A percentile compares a stretch with the other conserved stretches of the same genome.
These are phyloP conservation scores for Troglohyphantes excavatus DNA, from an alignment of 2,888 invertebrate genomes.

Conservation along the genomic window DNA sequence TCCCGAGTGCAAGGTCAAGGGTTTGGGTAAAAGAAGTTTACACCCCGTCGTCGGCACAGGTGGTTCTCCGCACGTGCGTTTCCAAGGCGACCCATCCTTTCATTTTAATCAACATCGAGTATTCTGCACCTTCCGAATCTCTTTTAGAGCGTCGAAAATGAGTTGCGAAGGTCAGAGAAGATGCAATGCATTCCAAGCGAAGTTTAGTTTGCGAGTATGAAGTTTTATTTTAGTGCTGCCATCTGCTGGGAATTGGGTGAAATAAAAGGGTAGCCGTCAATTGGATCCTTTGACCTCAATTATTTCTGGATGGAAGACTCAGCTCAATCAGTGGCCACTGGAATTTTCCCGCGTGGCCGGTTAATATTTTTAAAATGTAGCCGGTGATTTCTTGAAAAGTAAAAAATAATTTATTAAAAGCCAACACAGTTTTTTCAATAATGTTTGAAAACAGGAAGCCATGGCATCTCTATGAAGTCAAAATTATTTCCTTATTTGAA, in stretches of 20 bases:
- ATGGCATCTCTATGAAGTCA: too few species aligned
- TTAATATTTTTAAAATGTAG: too few species aligned
- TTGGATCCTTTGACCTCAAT: too few species aligned
- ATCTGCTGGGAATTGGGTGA: not conserved
- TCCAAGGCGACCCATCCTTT: constrained; percentile 32
- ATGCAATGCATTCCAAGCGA: not conserved
- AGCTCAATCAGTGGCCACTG: too few species aligned
- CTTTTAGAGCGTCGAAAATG: constrained; percentile 66
- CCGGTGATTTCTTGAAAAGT: too few species aligned
- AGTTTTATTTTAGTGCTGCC: constrained; percentile 30
- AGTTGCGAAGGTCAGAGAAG: constrained; percentile 50
- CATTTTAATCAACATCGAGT: constrained; percentile 29
- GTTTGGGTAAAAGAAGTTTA: not conserved
- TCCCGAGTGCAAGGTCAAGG: constrained; percentile 64
- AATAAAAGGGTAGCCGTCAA: not conserved
- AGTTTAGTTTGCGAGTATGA: not conserved
- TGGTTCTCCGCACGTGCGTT: constrained; percentile 50
- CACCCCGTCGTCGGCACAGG: not conserved
- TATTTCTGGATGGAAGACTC: too few species aligned
- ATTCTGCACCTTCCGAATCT: constrained; percentile 1
- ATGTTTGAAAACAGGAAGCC: too few species aligned
- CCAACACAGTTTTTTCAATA: too few species aligned
- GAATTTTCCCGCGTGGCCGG: too few species aligned
- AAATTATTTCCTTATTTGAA: too few species aligned
- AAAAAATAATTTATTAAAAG: too few species aligned